Conservation (phyloP, 2,888 invertebrate species). For the Cepaea hortensis region DNA sequence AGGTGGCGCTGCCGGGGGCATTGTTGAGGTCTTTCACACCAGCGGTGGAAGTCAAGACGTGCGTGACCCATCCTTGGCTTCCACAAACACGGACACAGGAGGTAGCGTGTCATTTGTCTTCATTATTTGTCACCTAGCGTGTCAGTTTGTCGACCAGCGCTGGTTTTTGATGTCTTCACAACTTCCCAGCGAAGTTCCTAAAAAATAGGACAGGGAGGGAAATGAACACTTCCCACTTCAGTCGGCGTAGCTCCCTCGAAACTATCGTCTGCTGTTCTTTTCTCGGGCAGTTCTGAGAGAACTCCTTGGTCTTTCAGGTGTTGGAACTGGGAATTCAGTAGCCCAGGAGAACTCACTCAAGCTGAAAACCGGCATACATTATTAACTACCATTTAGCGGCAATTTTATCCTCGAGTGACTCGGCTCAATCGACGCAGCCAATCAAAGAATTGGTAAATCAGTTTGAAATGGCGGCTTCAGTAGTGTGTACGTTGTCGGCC, state of each 20-base stretch:
- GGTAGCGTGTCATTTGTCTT: slow-evolving; percentile 56
- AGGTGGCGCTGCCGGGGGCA: slow-evolving; percentile 49
- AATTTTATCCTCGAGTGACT: slow-evolving; percentile 52
- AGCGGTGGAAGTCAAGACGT: slow-evolving; percentile 50
- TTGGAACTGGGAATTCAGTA: slow-evolving; percentile 1
- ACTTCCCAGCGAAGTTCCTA: slow-evolving; percentile 49
- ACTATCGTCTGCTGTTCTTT: slow-evolving; percentile 27
- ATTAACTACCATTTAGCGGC: slow-evolving; percentile 56
- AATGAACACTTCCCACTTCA: slow-evolving; percentile 40
- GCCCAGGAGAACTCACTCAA: slow-evolving; percentile 34
- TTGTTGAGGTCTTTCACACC: slow-evolving; percentile 50
- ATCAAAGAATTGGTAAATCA: slow-evolving; percentile 49
- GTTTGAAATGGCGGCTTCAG: slow-evolving; percentile 26
- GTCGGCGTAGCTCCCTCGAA: slow-evolving; percentile 12
- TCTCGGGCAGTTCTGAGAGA: slow-evolving; percentile 22
- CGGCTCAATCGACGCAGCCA: slow-evolving; percentile 49
- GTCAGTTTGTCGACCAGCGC: slow-evolving; percentile 53
- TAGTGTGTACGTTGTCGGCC: slow-evolving; percentile 2
- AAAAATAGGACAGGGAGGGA: slow-evolving; percentile 29
- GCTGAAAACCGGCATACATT: slow-evolving; percentile 48
- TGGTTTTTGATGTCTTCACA: slow-evolving; percentile 49
- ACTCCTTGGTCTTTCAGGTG: slow-evolving; percentile 11
- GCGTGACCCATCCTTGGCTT: slow-evolving; percentile 50
- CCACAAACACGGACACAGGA: slow-evolving; percentile 53
- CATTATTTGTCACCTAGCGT: slow-evolving; percentile 58